Base-by-base conservation (phyloP, 2,888 invertebrate genomes). In the Drosophila barbarae region DNA sequence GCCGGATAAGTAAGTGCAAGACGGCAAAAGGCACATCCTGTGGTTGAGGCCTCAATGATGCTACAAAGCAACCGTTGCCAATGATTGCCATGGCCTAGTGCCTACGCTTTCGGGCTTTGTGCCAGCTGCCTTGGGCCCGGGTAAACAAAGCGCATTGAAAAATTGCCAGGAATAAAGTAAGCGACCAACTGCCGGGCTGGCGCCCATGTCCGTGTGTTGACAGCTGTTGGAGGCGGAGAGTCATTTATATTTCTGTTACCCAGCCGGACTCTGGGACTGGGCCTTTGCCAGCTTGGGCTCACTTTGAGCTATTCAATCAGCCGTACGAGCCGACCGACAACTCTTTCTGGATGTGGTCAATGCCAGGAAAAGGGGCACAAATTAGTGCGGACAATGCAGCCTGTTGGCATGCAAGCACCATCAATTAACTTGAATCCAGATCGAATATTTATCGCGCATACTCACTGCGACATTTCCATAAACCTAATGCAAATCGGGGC, bases 101-200 rank as follows among this genome's bases (percentile, higher is more conserved):
- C 61, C 52, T 51, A 55, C 18, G 42, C 52, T 34, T 54, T 68
- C 36, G 60, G 44, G 54, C 53, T 52, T 64, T 52, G 63, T 58
- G 57, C 51, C 49, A 63, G 44, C 32, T 56, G 32, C 54, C 46
- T 49, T 63, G 54, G 50, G 63, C 36, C 56, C 50, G 65, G 63
- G 36, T 73, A 80, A 80, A 76, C 74, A 80, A 76, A 80, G 78
- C 74, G 66, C 74, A 77, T 71, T 80, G 79, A 80, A 80, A 80
- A 83, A 80, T 80, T 58, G 77, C 64, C 69, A 69, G 69, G 74
- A 67, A 77, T 76, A 71, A 76, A 72, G 69, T 59, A 68, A 57
- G 64, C 52, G 68, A 38, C 50, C 52, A 58, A 66, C 46, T 38
- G 46, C 60, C 32, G 32, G 42, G 15, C 63, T 65, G 68, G 52